Evolutionary conservation across 1,140 invertebrate genomes (phyloP).

Genomic region (Hesperophylax magnus): DNA sequence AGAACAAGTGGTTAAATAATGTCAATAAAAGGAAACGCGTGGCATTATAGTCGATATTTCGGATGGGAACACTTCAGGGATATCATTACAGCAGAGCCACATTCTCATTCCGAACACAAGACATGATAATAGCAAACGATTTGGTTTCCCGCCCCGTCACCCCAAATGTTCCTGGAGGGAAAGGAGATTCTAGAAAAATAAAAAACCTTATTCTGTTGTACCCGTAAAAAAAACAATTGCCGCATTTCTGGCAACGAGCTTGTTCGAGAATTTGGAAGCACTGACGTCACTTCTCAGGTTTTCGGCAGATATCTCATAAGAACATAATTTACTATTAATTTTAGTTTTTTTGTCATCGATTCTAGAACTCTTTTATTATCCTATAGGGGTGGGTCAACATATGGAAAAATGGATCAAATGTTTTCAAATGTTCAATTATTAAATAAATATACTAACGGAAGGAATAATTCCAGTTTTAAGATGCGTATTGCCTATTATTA

Average conservation of each 20-base stretch:
- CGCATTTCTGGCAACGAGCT: background rate
- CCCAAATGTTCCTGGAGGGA: slow-evolving; percentile 11
- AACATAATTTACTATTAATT: too few species aligned
- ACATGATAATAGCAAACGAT: slow-evolving; percentile 31
- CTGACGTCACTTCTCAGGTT: too few species aligned
- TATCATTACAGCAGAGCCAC: slow-evolving; percentile 23
- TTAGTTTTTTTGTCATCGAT: too few species aligned
- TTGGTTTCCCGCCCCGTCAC: slow-evolving; percentile 12
- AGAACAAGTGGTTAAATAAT: background rate
- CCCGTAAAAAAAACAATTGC: slow-evolving; percentile 15
- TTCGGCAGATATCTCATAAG: too few species aligned
- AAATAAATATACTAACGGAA: too few species aligned
- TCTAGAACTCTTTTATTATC: too few species aligned
- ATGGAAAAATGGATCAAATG: too few species aligned
- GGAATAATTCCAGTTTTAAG: too few species aligned
- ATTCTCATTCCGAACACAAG: slow-evolving; percentile 29
- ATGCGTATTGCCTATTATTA: too few species aligned
- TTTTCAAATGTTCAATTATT: too few species aligned
- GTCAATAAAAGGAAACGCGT: background rate
- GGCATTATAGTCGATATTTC: background rate
- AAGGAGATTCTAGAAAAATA: slow-evolving; percentile 2
- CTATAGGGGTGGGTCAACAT: too few species aligned
- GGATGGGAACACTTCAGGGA: slow-evolving; percentile 17
- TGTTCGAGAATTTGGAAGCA: too few species aligned
- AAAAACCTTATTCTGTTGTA: slow-evolving; percentile 3